Conservation (phyloP, 2,113 vertebrate genomes). For the Anthoscopus minutus region DNA sequence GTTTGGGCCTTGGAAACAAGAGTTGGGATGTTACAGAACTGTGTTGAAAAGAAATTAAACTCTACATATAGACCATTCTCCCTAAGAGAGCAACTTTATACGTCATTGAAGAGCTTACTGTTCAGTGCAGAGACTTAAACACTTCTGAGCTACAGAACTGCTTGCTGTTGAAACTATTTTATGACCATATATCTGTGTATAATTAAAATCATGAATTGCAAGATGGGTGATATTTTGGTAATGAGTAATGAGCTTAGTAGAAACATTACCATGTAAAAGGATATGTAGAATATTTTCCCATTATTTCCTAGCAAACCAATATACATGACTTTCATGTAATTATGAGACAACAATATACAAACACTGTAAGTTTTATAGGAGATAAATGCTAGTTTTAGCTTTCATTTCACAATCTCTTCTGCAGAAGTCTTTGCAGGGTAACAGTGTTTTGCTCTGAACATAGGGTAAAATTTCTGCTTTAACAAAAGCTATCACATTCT, state of each 20-base stretch:
- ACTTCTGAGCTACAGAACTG: background rate
- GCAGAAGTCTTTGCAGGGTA: background rate
- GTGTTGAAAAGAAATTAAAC: background rate
- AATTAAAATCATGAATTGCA: background rate
- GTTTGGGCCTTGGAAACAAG: constrained; percentile 14
- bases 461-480: background rate
- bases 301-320: background rate
- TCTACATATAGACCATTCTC: background rate
- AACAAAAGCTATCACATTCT: background rate
- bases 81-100: background rate
- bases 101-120: rapidly evolving
- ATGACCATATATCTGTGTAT: background rate
- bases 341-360: background rate
- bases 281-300: background rate
- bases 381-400: background rate
- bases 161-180: background rate
- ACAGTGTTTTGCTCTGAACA: background rate
- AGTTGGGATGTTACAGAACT: background rate
- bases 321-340: background rate
- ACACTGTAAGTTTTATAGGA: background rate
- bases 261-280: background rate
- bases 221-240: background rate
- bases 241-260: background rate
- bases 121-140: background rate
- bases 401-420: background rate